Conservation (phyloP, 2,113 vertebrate species). For the Alligator sinensis region DNA sequence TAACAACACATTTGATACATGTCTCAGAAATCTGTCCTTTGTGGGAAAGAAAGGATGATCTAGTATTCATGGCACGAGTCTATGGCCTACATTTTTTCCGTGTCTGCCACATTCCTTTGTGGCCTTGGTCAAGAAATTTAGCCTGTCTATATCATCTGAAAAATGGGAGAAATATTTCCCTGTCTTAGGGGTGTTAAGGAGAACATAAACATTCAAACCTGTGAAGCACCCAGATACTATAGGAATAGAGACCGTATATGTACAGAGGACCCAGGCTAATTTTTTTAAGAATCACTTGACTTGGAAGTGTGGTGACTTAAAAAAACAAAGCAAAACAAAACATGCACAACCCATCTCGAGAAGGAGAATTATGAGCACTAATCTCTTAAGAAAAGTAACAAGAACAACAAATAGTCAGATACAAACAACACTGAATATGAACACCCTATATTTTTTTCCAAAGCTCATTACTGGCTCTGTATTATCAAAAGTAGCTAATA, state of each 20-base stretch:
- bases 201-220: neutral
- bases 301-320: too few relatives aligned
- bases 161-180: neutral
- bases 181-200: neutral
- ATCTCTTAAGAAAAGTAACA: neutral
- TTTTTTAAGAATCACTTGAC: neutral
- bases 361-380: neutral
- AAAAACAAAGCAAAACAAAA: too few relatives aligned
- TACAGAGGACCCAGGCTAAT: too few relatives aligned
- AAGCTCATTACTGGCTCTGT: neutral
- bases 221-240: neutral
- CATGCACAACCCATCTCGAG: neutral
- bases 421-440: neutral
- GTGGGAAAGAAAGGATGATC: neutral
- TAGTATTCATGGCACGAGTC: neutral
- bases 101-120: neutral
- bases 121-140: neutral
- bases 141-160: neutral
- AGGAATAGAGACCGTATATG: neutral
- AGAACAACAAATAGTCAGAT: neutral
- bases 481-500: neutral
- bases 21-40: neutral
- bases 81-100: neutral
- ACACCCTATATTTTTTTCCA: neutral
- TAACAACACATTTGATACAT: neutral